Base-by-base conservation (phyloP, 2,113 vertebrate genomes). In the Tragelaphus imberbis region DNA sequence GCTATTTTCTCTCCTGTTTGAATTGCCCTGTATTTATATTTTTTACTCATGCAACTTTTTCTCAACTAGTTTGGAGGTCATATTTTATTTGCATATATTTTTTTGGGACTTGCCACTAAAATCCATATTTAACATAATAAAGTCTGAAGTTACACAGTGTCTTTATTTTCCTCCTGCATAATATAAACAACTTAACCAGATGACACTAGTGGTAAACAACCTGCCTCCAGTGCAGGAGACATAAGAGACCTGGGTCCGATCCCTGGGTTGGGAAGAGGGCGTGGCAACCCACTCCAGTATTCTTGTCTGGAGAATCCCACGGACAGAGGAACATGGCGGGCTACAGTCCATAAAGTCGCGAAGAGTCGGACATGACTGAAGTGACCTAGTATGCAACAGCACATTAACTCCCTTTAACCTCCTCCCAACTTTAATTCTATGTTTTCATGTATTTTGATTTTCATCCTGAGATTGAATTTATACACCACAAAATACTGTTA, bases 261-360 rank as follows among this genome's bases (percentile, higher is more conserved):
- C 33, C 63, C 16, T 68, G 63, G 63, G 3, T 68, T n/a, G 63
- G 63, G 16, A 68, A 68, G 63, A 68, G 63, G 63, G 7, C 63
- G 9, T 65, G 63, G 33, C 63, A n/a, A 65, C 33, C 61, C 15
- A 65, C 63, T n/a, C 30, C 63, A 16, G 30, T 65, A 65, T 65
- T 65, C 63, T 33, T 33, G 30, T n/a, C 63, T 36, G 65, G 65
- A 71, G 65, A 71, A 71, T 71, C n/a, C 4, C 65, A 36, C 21
- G n/a, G n/a, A 71, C n/a, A 36, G 17, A 71, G 65, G 17, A 71
- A 13, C n/a, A 21, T 36, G 65, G 65, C 17, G 1, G 65, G 65
- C 65, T 71, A 36, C 65, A 36, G n/a, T 36, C 19, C 17, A 5
- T 21, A 11, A 9, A 21, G 19, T 71, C 0, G 0, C 0, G 2